Evolutionary conservation across 1,140 invertebrate species (phyloP).

Genomic region (Brachionus calyciflorus): DNA sequence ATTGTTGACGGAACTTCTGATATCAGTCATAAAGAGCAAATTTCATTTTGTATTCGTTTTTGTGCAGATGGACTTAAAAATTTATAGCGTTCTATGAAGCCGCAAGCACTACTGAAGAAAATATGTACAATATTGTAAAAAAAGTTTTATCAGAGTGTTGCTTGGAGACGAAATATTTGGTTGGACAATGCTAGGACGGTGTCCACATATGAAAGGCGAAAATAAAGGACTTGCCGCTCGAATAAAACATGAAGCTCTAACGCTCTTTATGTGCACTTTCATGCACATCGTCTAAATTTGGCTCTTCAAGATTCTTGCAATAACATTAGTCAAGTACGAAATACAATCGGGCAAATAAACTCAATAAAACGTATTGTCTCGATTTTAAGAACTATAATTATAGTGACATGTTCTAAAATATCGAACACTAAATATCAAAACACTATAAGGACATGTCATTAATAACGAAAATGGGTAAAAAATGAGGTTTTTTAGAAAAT

Average conservation of each 20-base stretch:
- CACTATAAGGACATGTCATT: too few species aligned
- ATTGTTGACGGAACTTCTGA: slow-evolving; percentile 1
- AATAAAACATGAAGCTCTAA: neutral
- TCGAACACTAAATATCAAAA: too few species aligned
- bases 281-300: slow-evolving; percentile 25
- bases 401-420: too few species aligned
- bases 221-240: neutral
- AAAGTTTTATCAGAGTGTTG: neutral
- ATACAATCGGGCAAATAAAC: neutral
- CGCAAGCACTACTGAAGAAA: neutral
- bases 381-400: too few species aligned
- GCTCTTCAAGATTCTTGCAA: neutral
- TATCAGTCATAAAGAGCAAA: slow-evolving; percentile 21
- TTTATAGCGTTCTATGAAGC: neutral
- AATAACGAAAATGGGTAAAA: too few species aligned
- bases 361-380: too few species aligned
- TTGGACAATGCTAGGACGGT: slow-evolving; percentile 23
- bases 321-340: neutral
- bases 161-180: neutral
- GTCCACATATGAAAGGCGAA: neutral
- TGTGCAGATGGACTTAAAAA: slow-evolving; percentile 5
- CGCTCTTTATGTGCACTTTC: slow-evolving; percentile 27
- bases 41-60: slow-evolving; percentile 5
- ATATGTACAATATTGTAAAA: neutral
- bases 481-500: too few species aligned